These are phyloP conservation scores for Anguilla anguilla DNA, from an alignment of 2,797 vertebrate species.

Conservation along the genomic window DNA sequence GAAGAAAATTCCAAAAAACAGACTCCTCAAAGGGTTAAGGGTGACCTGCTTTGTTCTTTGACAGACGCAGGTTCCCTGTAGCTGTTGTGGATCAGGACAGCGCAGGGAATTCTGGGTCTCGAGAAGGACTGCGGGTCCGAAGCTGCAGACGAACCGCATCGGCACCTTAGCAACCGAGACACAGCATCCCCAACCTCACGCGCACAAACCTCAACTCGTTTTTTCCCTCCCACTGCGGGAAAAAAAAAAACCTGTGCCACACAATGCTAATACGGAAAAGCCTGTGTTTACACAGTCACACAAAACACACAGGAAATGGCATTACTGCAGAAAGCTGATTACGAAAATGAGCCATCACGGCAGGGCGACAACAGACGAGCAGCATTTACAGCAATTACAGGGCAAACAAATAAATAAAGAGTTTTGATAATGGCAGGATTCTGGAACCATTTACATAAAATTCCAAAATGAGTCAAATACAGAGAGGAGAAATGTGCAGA, in stretches of 20 bases:
- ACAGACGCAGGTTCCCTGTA: background rate
- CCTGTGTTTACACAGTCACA: background rate
- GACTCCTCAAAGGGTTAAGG: background rate
- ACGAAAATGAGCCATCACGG: background rate
- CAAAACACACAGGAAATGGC: background rate
- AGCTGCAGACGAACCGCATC: background rate
- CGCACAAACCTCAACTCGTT: background rate
- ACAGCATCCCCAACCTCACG: background rate
- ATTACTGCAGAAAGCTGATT: background rate
- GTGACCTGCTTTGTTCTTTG: background rate
- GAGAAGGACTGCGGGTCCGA: too few relatives aligned
- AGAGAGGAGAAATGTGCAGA: background rate
- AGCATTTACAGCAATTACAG: background rate
- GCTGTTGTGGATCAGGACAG: background rate
- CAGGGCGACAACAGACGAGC: background rate
- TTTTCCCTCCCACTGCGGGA: background rate
- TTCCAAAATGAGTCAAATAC: background rate
- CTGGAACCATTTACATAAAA: background rate
- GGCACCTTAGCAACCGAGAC: background rate
- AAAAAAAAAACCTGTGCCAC: too few relatives aligned
- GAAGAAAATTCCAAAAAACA: too few relatives aligned
- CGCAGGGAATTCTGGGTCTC: background rate
- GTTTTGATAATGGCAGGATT: background rate
- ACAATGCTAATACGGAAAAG: background rate
- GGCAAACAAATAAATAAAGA: background rate